Percentiles rank a stretch among this genome's conserved stretches.
Evolutionary conservation across 2,888 invertebrate genomes (phyloP).

Genomic region (Philopedon plagiatum): DNA sequence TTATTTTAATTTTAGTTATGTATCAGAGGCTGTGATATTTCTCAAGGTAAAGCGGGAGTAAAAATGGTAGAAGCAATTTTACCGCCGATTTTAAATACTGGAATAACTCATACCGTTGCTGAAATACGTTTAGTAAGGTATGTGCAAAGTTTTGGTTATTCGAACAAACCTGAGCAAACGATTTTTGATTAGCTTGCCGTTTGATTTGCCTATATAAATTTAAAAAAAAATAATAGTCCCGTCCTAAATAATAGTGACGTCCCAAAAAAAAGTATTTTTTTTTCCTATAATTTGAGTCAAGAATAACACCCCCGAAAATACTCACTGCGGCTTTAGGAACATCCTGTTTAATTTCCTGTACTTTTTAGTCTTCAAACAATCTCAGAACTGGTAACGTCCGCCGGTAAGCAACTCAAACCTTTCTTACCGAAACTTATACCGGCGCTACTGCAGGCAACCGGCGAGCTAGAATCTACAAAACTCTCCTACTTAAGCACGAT

Average conservation of each 20-base stretch:
- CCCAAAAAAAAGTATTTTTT: too few relatives aligned
- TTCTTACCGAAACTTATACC: constrained; percentile 87
- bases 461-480: constrained; percentile 86
- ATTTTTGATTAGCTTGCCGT: too few relatives aligned
- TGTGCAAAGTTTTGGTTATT: constrained; percentile 32
- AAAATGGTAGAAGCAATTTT: constrained; percentile 82
- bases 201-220: background rate
- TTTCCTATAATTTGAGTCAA: too few relatives aligned
- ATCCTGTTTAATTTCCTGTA: too few relatives aligned
- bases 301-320: too few relatives aligned
- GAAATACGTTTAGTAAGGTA: constrained; percentile 86
- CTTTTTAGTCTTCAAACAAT: constrained; percentile 83
- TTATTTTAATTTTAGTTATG: constrained; percentile 73
- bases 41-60: constrained; percentile 81
- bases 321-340: too few relatives aligned
- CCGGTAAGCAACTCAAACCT: constrained; percentile 84
- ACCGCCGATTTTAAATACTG: constrained; percentile 85
- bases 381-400: constrained; percentile 86
- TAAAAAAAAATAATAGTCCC: background rate
- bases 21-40: constrained; percentile 78
- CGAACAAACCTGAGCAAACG: too few relatives aligned
- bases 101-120: constrained; percentile 83
- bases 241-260: too few relatives aligned
- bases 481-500: constrained; percentile 86
- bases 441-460: constrained; percentile 87